These are phyloP conservation scores for Catocala sponsa DNA, from an alignment of 2,888 invertebrate species.

Conservation along the genomic window DNA sequence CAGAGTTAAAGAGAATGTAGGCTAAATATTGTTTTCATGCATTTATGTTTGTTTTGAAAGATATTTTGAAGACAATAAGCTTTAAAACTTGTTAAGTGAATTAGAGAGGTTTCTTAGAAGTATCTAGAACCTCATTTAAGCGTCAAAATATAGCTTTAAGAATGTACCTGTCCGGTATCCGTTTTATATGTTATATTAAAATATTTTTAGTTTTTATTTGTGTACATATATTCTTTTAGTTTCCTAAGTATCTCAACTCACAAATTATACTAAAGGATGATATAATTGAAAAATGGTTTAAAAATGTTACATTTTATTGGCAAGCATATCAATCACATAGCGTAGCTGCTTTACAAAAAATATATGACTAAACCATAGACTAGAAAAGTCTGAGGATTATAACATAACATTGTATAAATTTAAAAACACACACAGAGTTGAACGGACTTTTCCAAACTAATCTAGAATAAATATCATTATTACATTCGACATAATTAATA, in stretches of 20 bases:
- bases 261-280: too few species aligned
- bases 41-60: background rate
- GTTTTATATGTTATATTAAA: slow-evolving; percentile 48
- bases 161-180: slow-evolving; percentile 71
- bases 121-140: slow-evolving; percentile 33
- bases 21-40: too few species aligned
- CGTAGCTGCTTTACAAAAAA: slow-evolving; percentile 9
- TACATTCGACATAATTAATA: background rate
- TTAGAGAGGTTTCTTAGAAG: slow-evolving; percentile 36
- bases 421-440: slow-evolving; percentile 1
- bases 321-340: slow-evolving; percentile 33
- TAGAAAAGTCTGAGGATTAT: slow-evolving; percentile 2
- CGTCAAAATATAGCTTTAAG: slow-evolving; percentile 66
- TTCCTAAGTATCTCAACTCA: too few species aligned
- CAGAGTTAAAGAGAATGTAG: too few species aligned
- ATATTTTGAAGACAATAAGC: slow-evolving; percentile 13
- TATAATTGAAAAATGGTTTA: background rate
- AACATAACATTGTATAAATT: background rate
- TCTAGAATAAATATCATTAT: slow-evolving; percentile 6
- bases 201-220: slow-evolving; percentile 52
- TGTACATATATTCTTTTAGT: slow-evolving; percentile 30
- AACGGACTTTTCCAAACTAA: slow-evolving; percentile 3
- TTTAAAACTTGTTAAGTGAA: slow-evolving; percentile 12
- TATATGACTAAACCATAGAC: slow-evolving; percentile 3
- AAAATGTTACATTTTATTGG: slow-evolving; percentile 36